A percentile compares a stretch with the other conserved stretches of the same genome.
Evolutionary conservation across 2,797 vertebrate species (phyloP).

Genomic region (Enteromius treurensis): DNA sequence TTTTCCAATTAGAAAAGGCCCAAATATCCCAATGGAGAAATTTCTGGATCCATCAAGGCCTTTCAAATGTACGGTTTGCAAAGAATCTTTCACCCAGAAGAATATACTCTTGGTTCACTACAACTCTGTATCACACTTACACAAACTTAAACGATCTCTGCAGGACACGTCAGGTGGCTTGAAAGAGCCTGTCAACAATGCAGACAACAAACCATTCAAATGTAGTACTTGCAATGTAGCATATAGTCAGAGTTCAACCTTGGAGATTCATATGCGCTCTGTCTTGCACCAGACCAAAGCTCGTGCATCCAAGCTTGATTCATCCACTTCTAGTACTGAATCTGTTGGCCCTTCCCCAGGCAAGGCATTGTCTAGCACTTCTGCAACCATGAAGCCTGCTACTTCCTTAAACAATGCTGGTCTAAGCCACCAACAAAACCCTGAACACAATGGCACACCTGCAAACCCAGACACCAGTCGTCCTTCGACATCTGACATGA

Average conservation of each 20-base stretch:
- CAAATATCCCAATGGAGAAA: slow-evolving; percentile 96
- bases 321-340: slow-evolving; percentile 67
- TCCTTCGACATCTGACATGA: slow-evolving; percentile 80
- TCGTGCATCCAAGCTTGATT: slow-evolving; percentile 90
- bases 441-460: slow-evolving; percentile 68
- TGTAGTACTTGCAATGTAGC: slow-evolving; percentile 95
- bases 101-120: slow-evolving; percentile 98
- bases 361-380: slow-evolving; percentile 69
- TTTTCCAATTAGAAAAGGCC: slow-evolving; percentile 86
- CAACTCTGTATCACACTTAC: slow-evolving; percentile 97
- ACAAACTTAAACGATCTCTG: slow-evolving; percentile 93
- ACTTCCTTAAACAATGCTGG: slow-evolving; percentile 73
- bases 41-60: slow-evolving; percentile 96
- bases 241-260: slow-evolving; percentile 97
- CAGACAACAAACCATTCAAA: slow-evolving; percentile 95
- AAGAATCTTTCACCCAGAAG: slow-evolving; percentile 98
- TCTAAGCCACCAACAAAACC: slow-evolving; percentile 55
- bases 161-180: slow-evolving; percentile 89
- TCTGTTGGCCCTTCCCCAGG: slow-evolving; percentile 59
- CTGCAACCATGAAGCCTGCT: slow-evolving; percentile 70
- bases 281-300: slow-evolving; percentile 98
- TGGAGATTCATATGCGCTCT: slow-evolving; percentile 98
- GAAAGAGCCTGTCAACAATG: slow-evolving; percentile 88
- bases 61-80: slow-evolving; percentile 98
- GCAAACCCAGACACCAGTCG: slow-evolving; percentile 65